These are phyloP conservation scores for Drosophila nigromelanica DNA, from an alignment of 1,140 invertebrate species.

Conservation along the genomic window DNA sequence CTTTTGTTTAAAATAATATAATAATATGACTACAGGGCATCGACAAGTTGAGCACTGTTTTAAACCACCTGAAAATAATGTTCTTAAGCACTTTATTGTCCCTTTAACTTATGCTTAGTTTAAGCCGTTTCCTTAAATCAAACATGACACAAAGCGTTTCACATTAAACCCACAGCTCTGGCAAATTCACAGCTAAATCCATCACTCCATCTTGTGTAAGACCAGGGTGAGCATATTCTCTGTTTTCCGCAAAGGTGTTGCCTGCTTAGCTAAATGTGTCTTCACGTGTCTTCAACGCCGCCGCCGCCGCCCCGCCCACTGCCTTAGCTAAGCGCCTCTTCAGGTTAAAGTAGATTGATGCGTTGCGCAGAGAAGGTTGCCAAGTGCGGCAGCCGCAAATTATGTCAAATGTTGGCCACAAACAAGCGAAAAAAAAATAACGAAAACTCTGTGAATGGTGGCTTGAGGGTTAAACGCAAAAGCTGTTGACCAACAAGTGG, in stretches of 20 bases:
- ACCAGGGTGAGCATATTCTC: conserved; percentile 31
- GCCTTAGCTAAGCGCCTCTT: background rate
- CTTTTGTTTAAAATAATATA: too few relatives aligned
- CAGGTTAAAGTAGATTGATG: conserved; percentile 48
- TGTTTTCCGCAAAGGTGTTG: conserved; percentile 26
- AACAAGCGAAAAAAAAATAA: conserved; percentile 30
- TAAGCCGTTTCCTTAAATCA: conserved; percentile 28
- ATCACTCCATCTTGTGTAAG: conserved; percentile 44
- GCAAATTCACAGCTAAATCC: conserved; percentile 34
- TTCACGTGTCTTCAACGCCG: conserved; percentile 8
- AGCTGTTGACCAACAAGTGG: conserved; percentile 42
- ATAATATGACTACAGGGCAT: too few relatives aligned
- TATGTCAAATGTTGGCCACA: conserved; percentile 35
- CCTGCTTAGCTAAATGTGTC: conserved; percentile 26
- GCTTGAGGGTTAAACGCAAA: conserved; percentile 40
- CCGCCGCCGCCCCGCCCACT: background rate
- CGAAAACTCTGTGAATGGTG: conserved; percentile 5
- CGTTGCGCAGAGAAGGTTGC: conserved; percentile 28
- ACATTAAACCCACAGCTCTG: conserved; percentile 24
- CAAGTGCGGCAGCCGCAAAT: conserved; percentile 31
- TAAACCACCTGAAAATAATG: too few relatives aligned
- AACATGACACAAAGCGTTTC: conserved; percentile 40
- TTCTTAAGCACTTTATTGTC: background rate
- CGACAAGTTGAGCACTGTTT: too few relatives aligned
- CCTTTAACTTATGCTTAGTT: conserved; percentile 21